These are phyloP conservation scores for Tachuris rubrigastra DNA, from an alignment of 2,113 vertebrate species.

Conservation along the genomic window DNA sequence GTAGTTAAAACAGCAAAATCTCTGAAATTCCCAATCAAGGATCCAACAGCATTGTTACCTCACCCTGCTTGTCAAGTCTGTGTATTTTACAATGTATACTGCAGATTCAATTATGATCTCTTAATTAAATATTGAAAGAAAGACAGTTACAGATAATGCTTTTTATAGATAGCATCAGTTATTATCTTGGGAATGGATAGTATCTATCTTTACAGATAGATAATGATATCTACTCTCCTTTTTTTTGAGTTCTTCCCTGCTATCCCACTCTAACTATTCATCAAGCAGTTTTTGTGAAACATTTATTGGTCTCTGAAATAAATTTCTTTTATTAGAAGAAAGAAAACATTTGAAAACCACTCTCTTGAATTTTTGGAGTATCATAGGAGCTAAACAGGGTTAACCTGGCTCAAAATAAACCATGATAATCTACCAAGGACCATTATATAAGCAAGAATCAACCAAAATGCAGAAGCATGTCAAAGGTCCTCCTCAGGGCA, in stretches of 20 bases:
- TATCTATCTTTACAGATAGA: not conserved
- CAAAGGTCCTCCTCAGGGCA: not conserved
- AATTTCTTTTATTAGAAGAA: not conserved
- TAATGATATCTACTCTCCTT: not conserved
- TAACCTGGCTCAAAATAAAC: not conserved
- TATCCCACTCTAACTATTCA: not conserved
- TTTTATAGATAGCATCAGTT: constrained; percentile 35
- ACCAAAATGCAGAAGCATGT: not conserved
- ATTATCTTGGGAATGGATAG: constrained; percentile 4
- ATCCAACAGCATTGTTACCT: not conserved
- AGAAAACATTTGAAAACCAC: not conserved
- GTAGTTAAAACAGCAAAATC: not conserved
- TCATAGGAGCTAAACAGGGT: not conserved
- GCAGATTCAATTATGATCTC: not conserved
- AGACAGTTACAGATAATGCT: not conserved
- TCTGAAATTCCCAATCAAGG: not conserved
- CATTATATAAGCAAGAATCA: not conserved
- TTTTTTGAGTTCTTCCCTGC: not conserved
- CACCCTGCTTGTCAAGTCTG: not conserved
- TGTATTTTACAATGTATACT: not conserved
- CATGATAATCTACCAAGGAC: not conserved
- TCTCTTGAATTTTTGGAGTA: not conserved
- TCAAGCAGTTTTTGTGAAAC: not conserved
- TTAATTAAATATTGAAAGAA: constrained; percentile 8
- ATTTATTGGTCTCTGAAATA: not conserved